Evolutionary conservation across 1,140 invertebrate genomes (phyloP), one percentile per base, ranked within the genome.

Genomic region (Caenorhabditis briggsae): DNA sequence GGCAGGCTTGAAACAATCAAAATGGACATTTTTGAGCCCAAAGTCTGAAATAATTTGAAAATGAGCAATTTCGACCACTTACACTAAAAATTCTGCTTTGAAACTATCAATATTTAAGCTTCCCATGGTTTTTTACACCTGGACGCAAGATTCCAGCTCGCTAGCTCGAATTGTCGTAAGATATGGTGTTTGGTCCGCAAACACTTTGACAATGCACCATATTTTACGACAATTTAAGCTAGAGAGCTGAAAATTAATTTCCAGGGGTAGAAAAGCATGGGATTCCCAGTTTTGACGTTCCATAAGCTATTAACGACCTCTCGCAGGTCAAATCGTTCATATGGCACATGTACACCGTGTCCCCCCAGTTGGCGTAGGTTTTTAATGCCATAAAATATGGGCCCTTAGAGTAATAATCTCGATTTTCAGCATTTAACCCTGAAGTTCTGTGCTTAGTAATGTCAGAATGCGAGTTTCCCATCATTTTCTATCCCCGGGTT

Each of bases 261-360:
- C 5, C 20, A 59, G 9, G 18, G 5, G 56, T 59, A 59, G 20
- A 5, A 1, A 20, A 9, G 12, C 5, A 59, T 59, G 56, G 56
- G 18, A 8, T n/a, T 0, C 18, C 0, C 56, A 18, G 20, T 20
- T 59, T 59, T n/a, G 9, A 9, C n/a, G n/a, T n/a, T n/a, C n/a
- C n/a, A n/a, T n/a, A n/a, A n/a, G n/a, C n/a, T n/a, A n/a, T n/a
- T n/a, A n/a, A n/a, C n/a, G n/a, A n/a, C n/a, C n/a, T n/a, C n/a
- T n/a, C n/a, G n/a, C n/a, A n/a, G n/a, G n/a, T n/a, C 93, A 98
- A 98, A 93, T 96, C 95, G 91, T 99, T 99, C 94, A 94, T 96
- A 74, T 99, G 97, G 97, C 99, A 97, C 93, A 93, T 99, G 91
- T 96, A 98, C 93, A 97, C 98, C 93, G 95, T 99, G 64, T 99